phyloP scores from a whole-genome alignment of 2,113 vertebrate species.

The Ctenodactylus gundi region DNA sequence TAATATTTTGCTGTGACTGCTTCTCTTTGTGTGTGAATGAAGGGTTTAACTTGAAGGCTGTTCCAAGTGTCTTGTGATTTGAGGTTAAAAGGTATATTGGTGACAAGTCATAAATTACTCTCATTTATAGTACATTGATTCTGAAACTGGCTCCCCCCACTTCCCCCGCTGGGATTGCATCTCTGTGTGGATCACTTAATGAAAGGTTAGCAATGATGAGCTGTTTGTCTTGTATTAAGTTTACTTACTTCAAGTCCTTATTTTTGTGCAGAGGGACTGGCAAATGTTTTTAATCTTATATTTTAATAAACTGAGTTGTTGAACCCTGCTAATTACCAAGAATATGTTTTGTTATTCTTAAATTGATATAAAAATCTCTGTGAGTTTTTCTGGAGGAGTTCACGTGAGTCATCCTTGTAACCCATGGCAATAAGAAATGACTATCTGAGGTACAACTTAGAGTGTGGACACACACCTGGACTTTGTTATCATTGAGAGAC shows the following conservation, averaged over 20 bases:
- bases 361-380: neutral
- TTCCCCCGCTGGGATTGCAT: constrained; percentile 23
- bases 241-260: constrained; percentile 36
- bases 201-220: neutral
- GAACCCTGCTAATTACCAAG: neutral
- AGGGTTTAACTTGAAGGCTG: constrained; percentile 37
- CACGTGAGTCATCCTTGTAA: constrained; percentile 50
- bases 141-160: neutral
- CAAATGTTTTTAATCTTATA: constrained; percentile 40
- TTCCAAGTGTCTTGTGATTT: constrained; percentile 68
- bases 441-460: constrained; percentile 16
- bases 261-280: neutral
- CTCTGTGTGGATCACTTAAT: constrained; percentile 57
- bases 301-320: constrained; percentile 1
- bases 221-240: constrained; percentile 48
- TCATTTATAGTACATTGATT: constrained; percentile 53
- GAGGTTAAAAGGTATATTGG: constrained; percentile 66
- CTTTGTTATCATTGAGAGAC: constrained; percentile 1
- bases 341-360: constrained; percentile 36
- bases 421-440: constrained; percentile 53
- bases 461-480: neutral
- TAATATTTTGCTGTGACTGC: constrained; percentile 59
- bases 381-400: constrained; percentile 35
- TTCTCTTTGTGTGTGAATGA: constrained; percentile 24
- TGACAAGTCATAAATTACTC: constrained; percentile 54